A percentile compares a stretch with the other conserved stretches of the same genome.
These are phyloP conservation scores for Perithous albicinctus DNA, from an alignment of 2,888 invertebrate genomes.

Conservation along the genomic window DNA sequence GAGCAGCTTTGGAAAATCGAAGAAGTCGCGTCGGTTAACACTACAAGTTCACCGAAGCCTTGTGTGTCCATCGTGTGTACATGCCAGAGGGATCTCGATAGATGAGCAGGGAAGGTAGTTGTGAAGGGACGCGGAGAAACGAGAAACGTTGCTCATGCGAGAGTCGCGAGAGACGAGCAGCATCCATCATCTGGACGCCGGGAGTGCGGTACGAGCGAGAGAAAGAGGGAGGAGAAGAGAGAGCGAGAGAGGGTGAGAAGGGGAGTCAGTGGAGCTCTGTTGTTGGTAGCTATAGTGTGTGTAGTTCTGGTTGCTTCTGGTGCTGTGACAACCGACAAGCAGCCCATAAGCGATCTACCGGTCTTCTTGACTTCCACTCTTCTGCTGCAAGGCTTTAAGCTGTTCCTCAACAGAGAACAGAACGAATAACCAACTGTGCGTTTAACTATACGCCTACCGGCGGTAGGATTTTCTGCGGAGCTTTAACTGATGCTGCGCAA, in stretches of 20 bases:
- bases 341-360: slow-evolving; percentile 76
- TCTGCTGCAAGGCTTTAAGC: slow-evolving; percentile 43
- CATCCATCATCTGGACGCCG: slow-evolving; percentile 71
- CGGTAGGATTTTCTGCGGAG: slow-evolving; percentile 38
- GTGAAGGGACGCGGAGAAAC: slow-evolving; percentile 54
- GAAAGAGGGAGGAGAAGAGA: slow-evolving; percentile 34
- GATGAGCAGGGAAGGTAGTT: slow-evolving; percentile 58
- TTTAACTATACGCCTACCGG: slow-evolving; percentile 62
- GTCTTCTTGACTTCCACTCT: slow-evolving; percentile 64
- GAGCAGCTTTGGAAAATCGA: slow-evolving; percentile 49
- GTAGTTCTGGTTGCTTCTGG: slow-evolving; percentile 43
- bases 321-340: slow-evolving; percentile 78
- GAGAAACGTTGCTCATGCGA: slow-evolving; percentile 63
- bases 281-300: slow-evolving; percentile 10
- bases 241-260: not conserved
- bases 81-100: slow-evolving; percentile 50
- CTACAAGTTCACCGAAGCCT: slow-evolving; percentile 43
- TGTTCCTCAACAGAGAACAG: slow-evolving; percentile 40
- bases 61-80: slow-evolving; percentile 38
- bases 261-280: slow-evolving; percentile 26
- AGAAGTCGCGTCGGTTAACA: slow-evolving; percentile 52
- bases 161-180: slow-evolving; percentile 65
- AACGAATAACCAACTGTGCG: slow-evolving; percentile 57
- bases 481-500: slow-evolving; percentile 58
- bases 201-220: slow-evolving; percentile 54